These are phyloP conservation scores for Sebastes diploproa DNA, from an alignment of 2,797 vertebrate species.

Conservation along the genomic window DNA sequence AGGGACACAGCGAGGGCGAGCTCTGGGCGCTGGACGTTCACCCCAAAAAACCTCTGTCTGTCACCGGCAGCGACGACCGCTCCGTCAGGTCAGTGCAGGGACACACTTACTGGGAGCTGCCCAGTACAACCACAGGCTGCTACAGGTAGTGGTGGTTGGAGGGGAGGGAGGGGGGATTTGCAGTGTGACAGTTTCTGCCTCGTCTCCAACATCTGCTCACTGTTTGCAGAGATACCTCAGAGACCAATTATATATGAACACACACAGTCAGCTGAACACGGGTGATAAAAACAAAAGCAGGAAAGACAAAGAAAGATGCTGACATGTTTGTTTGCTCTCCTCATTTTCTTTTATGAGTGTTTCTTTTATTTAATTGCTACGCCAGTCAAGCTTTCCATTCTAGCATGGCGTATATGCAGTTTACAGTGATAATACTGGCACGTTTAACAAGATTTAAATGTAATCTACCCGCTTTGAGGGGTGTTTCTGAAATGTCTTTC, in stretches of 20 bases:
- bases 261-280: neutral
- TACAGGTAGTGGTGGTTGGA: neutral
- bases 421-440: neutral
- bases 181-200: neutral
- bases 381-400: neutral
- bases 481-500: neutral
- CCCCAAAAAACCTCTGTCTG: conserved; percentile 93
- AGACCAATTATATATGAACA: conserved; percentile 17
- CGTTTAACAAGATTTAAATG: neutral
- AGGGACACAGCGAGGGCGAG: conserved; percentile 95
- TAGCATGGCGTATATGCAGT: neutral
- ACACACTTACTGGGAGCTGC: neutral
- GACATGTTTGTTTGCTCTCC: neutral
- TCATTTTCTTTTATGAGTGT: neutral
- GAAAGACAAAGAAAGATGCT: neutral
- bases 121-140: neutral
- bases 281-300: neutral
- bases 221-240: neutral
- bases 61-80: conserved; percentile 94
- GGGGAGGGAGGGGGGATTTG: neutral
- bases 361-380: neutral
- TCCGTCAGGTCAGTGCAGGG: conserved; percentile 87
- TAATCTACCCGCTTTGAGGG: too few species aligned
- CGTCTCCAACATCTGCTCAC: neutral
- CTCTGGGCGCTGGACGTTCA: conserved; percentile 95